Base-by-base conservation (phyloP, 2,113 vertebrate genomes). In the Nannospalax galili region DNA sequence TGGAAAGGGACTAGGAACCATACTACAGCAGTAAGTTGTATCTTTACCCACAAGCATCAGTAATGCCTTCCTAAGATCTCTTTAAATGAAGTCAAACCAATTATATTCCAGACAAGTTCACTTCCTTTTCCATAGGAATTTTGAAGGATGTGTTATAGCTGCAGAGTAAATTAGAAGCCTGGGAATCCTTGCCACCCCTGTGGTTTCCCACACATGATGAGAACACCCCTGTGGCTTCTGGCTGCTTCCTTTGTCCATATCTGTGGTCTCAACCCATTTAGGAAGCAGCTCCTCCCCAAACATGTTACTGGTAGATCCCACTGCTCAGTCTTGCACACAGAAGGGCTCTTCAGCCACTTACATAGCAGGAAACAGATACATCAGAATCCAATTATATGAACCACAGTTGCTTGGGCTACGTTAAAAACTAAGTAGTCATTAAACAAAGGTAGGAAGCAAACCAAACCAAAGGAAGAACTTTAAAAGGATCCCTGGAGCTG, bases 181-280 rank as follows among this genome's bases (percentile, higher is more conserved):
- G 30, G 45, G 60, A 88, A 92, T 95, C 84, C 52, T 40, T 84
- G 75, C 92, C 74, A 91, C 86, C 40, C 80, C 65, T 86, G 80
- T 72, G 91, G 80, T 94, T 95, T 95, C 93, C 91, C 96, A 78
- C 89, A 95, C n/a, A 87, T 22, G 60, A 73, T 6, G 56, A 92
- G 67, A 95, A 95, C 65, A 77, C 79, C 73, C n/a, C 88, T 70
- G 78, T 40, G 60, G 93, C 82, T 95, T 95, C 86, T 69, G 73
- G 91, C 52, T 28, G 58, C 42, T 65, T n/a, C 89, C 35, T 16
- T 64, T 12, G 11, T n/a, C 77, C 81, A 64, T 77, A 82, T 82
- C 88, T 94, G 81, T 80, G 79, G 90, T 73, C 84, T 89, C 70
- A 60, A 87, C 48, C 87, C 79, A 87, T 84, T 91, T 67, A 86